Conservation (phyloP, 2,797 vertebrate genomes). For the Threskiornis aethiopicus region DNA sequence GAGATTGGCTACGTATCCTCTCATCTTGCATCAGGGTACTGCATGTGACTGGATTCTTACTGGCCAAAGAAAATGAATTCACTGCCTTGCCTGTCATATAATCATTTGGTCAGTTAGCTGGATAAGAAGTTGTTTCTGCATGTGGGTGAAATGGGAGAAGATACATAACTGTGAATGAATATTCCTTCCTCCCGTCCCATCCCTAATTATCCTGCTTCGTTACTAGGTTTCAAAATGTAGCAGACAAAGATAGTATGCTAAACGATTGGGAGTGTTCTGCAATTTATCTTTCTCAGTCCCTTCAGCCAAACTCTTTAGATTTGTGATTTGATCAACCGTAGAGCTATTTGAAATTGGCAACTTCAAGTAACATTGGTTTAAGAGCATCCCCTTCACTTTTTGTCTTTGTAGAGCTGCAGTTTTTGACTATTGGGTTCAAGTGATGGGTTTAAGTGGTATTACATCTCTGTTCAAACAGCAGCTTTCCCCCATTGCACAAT, state of each 20-base stretch:
- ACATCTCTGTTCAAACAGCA: not conserved
- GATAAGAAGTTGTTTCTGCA: not conserved
- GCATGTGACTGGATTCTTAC: conserved; percentile 27
- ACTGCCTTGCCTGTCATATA: not conserved
- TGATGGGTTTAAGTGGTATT: not conserved
- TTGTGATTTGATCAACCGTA: not conserved
- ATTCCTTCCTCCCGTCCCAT: not conserved
- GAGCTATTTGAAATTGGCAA: not conserved
- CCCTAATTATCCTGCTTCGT: not conserved
- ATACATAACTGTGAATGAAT: not conserved
- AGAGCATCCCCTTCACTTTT: not conserved
- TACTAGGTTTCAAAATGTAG: not conserved
- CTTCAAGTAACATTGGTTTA: not conserved
- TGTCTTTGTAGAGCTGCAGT: not conserved
- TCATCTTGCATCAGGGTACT: conserved; percentile 38
- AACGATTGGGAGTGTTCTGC: not conserved
- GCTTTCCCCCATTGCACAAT: not conserved
- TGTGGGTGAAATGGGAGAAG: not conserved
- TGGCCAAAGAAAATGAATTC: not conserved
- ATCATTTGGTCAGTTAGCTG: not conserved
- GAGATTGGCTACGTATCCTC: conserved; percentile 5
- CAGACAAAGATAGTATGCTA: not conserved
- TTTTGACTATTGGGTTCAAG: not conserved
- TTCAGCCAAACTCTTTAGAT: not conserved
- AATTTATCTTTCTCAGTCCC: not conserved